A percentile compares a stretch with the other conserved stretches of the same genome.
phyloP scores from a whole-genome alignment of 2,888 invertebrate species.

The Ormyrus labotus region DNA sequence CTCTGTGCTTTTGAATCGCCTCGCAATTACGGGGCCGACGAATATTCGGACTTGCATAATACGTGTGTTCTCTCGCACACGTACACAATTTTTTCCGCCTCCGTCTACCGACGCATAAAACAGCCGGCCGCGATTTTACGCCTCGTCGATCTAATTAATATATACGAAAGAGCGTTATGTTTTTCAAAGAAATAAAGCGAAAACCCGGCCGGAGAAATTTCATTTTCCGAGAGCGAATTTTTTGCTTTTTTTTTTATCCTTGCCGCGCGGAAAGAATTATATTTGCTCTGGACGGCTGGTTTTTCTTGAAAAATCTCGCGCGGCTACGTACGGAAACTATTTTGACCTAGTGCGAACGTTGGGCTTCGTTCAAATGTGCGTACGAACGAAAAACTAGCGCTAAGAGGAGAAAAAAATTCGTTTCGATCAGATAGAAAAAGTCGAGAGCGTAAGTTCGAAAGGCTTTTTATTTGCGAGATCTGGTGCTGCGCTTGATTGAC shows the following conservation, averaged over 20 bases:
- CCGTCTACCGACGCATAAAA: not conserved
- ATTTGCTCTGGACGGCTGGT: not conserved
- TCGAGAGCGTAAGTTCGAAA: conserved; percentile 6
- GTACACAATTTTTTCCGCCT: conserved; percentile 1
- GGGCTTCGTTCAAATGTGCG: no score
- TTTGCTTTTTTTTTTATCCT: no score
- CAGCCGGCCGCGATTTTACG: no score
- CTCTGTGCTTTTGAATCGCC: not conserved
- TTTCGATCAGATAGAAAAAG: conserved; percentile 19
- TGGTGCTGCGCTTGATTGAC: conserved; percentile 36
- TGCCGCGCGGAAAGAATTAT: not conserved
- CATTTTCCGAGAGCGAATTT: no score
- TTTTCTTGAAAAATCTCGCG: not conserved
- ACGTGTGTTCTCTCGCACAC: not conserved
- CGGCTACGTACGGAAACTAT: not conserved
- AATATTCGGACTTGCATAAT: conserved; percentile 1
- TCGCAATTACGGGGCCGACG: conserved; percentile 11
- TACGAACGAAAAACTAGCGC: conserved; percentile 1
- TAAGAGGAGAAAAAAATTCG: conserved; percentile 12
- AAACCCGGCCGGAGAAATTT: no score
- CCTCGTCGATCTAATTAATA: no score
- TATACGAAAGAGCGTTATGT: no score
- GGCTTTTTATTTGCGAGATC: conserved; percentile 38
- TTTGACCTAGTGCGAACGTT: no score
- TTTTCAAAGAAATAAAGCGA: no score